Conservation (phyloP, 2,797 vertebrate species). For the Dryobates pubescens region DNA sequence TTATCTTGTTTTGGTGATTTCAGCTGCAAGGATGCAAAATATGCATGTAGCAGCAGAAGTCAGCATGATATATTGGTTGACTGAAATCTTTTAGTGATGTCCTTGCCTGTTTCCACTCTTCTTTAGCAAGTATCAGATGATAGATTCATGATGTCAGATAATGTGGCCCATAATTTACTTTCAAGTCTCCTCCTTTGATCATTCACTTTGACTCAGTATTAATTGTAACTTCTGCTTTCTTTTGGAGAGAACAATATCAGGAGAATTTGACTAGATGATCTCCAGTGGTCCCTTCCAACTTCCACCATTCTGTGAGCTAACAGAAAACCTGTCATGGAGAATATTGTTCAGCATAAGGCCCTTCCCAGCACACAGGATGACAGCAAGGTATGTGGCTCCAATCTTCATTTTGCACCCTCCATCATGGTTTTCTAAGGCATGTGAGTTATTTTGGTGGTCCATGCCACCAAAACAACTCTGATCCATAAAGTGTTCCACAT, state of each 20-base stretch:
- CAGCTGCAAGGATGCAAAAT: background rate
- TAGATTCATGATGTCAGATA: background rate
- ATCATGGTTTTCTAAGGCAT: background rate
- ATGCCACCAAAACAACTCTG: background rate
- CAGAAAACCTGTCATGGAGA: background rate
- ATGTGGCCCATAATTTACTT: background rate
- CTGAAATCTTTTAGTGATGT: background rate
- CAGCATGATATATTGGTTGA: background rate
- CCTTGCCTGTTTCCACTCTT: background rate
- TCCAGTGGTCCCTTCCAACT: too few species aligned
- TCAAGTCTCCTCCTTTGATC: background rate
- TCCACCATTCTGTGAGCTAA: background rate
- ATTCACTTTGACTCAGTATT: background rate
- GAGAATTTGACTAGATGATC: too few species aligned
- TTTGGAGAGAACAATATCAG: background rate
- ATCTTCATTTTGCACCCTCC: background rate
- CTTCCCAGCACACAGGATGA: background rate
- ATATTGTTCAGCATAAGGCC: background rate
- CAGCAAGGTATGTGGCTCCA: background rate
- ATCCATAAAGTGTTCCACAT: background rate
- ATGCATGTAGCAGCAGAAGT: background rate
- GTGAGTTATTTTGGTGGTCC: background rate
- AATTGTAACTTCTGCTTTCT: background rate
- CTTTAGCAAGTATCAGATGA: background rate
- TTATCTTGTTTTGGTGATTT: background rate